phyloP scores from a whole-genome alignment of 2,888 invertebrate genomes.

The Drosophila phalerata region DNA sequence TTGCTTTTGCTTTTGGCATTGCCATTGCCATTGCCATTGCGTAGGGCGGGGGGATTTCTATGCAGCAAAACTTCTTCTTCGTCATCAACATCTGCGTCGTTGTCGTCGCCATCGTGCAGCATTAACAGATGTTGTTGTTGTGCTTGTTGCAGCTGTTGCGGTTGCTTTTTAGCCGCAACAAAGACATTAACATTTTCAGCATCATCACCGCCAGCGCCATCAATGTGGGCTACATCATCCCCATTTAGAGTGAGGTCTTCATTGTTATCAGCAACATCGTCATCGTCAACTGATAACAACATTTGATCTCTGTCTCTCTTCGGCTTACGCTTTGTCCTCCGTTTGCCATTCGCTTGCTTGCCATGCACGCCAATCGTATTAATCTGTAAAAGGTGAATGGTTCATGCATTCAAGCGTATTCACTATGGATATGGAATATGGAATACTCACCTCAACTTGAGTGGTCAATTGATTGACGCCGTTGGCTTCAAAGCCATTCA shows the following conservation, averaged over 20 bases:
- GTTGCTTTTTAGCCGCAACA: slow-evolving; percentile 36
- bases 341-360: slow-evolving; percentile 59
- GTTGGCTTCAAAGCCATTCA: slow-evolving; percentile 57
- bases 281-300: slow-evolving; percentile 74
- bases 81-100: slow-evolving; percentile 53
- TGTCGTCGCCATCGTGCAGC: slow-evolving; percentile 45
- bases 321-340: slow-evolving; percentile 67
- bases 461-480: slow-evolving; percentile 64
- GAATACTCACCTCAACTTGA: slow-evolving; percentile 72
- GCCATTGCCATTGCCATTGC: slow-evolving; percentile 27
- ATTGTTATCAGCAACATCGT: slow-evolving; percentile 34
- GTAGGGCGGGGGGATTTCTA: slow-evolving; percentile 38
- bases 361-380: slow-evolving; percentile 76
- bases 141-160: slow-evolving; percentile 51
- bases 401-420: background rate
- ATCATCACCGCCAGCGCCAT: slow-evolving; percentile 57
- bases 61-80: slow-evolving; percentile 52
- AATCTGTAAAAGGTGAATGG: slow-evolving; percentile 58
- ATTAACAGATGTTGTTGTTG: slow-evolving; percentile 50
- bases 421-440: background rate
- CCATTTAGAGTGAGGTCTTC: background rate
- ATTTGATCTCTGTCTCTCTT: slow-evolving; percentile 70
- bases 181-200: slow-evolving; percentile 25
- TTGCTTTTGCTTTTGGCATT: slow-evolving; percentile 38
- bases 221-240: slow-evolving; percentile 35